A percentile compares a stretch with the other conserved stretches of the same genome.
phyloP scores from a whole-genome alignment of 2,113 vertebrate species.

The Passer montanus region DNA sequence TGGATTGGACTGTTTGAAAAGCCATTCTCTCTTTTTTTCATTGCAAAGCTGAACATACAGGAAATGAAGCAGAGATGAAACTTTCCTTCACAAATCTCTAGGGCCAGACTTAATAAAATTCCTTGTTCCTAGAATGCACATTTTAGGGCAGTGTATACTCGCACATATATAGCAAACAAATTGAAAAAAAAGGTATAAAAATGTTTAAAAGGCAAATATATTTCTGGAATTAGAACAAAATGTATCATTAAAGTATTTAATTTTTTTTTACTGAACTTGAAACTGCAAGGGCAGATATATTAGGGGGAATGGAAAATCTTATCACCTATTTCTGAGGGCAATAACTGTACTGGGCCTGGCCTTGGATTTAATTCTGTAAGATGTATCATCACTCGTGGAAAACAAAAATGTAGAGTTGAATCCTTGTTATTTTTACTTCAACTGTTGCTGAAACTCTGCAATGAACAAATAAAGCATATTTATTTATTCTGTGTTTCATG shows the following conservation, averaged over 20 bases:
- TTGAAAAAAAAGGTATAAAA: slow-evolving; percentile 31
- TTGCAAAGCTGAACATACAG: slow-evolving; percentile 70
- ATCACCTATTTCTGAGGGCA: slow-evolving; percentile 77
- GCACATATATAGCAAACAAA: slow-evolving; percentile 64
- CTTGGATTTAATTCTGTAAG: slow-evolving; percentile 88
- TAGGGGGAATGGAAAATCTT: slow-evolving; percentile 19
- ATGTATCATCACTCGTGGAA: slow-evolving; percentile 86
- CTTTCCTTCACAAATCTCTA: slow-evolving; percentile 73
- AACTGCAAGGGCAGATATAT: slow-evolving; percentile 62
- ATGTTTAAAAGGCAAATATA: slow-evolving; percentile 74
- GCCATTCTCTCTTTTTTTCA: slow-evolving; percentile 58
- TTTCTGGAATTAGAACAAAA: slow-evolving; percentile 73
- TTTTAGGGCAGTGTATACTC: slow-evolving; percentile 71
- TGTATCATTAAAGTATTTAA: slow-evolving; percentile 73
- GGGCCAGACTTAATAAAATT: slow-evolving; percentile 81
- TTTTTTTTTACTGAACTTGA: slow-evolving; percentile 65
- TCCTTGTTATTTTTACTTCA: slow-evolving; percentile 87
- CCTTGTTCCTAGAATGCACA: slow-evolving; percentile 78
- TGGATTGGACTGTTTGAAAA: slow-evolving; percentile 64
- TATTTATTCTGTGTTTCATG: slow-evolving; percentile 83
- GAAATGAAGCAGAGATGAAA: slow-evolving; percentile 67
- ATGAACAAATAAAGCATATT: slow-evolving; percentile 87
- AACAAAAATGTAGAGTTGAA: slow-evolving; percentile 83
- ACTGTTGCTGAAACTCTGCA: slow-evolving; percentile 84
- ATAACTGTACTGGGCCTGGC: slow-evolving; percentile 83